Evolutionary conservation across 2,797 vertebrate genomes (phyloP), one percentile per base, ranked within the genome.

Genomic region (Anas georgica): DNA sequence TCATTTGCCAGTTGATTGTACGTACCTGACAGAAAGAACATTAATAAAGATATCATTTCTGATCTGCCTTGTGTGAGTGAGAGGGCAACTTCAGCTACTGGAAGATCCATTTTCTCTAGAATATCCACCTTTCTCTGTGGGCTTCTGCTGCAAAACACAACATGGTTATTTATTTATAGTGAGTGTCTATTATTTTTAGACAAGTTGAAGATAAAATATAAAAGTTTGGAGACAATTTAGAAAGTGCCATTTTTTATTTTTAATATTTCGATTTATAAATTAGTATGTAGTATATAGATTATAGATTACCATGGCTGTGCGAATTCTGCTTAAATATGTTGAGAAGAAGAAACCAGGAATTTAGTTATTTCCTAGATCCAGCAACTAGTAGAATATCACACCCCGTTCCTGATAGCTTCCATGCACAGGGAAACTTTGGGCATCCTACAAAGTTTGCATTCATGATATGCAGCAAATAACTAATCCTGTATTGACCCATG

Each of bases 1-100:
- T 84, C 13, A 80, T 87, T 90, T 85, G 10, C 21, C 46, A 50
- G 20, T 54, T 79, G 85, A n/a, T 73, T 86, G 69, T 56, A n/a
- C 41, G 48, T 83, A 56, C 39, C 35, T 48, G 45, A 56, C 70
- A 88, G 63, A 88, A 91, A 90, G 67, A 62, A 73, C 33, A 60
- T 93, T 80, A 86, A 92, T 55, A 92, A 93, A 91, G n/a, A 33
- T 74, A 35, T 70, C 15, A 0, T 23, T 11, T 52, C 37, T 90
- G 43, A 74, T n/a, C 60, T 82, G 46, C 58, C 21, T 55, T 8
- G 6, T 63, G 3, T 29, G 54, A 80, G 21, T 25, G 62, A 29
- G 72, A 88, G n/a, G 18, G 37, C 33, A 91, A 6, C 29, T 83
- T 84, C 59, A 78, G 31, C 45, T 45, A 83, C 43, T 0, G 1